Percentiles rank a stretch among this genome's conserved stretches.
These are phyloP conservation scores for Cranoglanis bouderius DNA, from an alignment of 2,113 vertebrate species.

Conservation along the genomic window DNA sequence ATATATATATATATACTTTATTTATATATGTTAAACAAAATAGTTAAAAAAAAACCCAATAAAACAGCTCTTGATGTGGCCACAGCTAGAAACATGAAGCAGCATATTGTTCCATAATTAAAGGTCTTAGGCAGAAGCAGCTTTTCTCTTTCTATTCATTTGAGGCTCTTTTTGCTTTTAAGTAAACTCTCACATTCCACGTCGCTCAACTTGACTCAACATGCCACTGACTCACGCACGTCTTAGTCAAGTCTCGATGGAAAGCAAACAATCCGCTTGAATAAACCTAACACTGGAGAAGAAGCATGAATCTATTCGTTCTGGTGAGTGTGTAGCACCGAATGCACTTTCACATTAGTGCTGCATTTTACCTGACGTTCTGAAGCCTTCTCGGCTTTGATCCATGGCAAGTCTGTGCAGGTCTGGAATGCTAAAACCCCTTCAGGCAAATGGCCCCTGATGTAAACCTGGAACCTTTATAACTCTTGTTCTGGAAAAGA, in stretches of 20 bases:
- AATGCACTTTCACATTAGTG: not conserved
- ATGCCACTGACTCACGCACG: not conserved
- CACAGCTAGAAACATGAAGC: not conserved
- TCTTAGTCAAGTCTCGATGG: not conserved
- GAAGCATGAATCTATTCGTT: not conserved
- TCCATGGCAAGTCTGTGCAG: not conserved
- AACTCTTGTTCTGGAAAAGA: not conserved
- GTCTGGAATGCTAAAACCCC: not conserved
- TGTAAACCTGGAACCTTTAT: not conserved
- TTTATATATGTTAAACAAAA: not conserved
- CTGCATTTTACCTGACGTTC: not conserved
- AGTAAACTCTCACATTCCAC: constrained; percentile 3
- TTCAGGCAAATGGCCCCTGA: not conserved
- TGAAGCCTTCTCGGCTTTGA: not conserved
- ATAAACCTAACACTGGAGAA: not conserved
- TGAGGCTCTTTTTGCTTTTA: not conserved
- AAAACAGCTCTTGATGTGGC: not conserved
- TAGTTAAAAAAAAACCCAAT: not conserved
- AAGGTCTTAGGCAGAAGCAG: not conserved
- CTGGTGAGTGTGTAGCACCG: not conserved
- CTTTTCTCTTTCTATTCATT: not conserved
- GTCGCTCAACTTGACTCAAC: not conserved
- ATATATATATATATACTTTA: too few relatives aligned
- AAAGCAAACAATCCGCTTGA: not conserved
- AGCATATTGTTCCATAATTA: not conserved